Evolutionary conservation across 1,140 invertebrate species (phyloP), one percentile per base, ranked within the genome.

Genomic region (Argopecten irradians): DNA sequence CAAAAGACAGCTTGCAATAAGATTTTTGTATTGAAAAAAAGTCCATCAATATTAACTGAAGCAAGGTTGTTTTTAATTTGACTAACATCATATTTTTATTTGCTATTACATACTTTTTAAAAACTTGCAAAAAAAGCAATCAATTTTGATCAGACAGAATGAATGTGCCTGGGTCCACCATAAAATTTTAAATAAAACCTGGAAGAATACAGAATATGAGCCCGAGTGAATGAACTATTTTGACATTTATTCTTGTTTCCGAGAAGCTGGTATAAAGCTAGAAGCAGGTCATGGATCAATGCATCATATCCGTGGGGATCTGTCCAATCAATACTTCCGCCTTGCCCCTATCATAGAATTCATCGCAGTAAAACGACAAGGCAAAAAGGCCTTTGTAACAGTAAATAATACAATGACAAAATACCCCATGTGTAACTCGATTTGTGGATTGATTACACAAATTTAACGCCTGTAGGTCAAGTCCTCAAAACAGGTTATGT

Each of bases 241-340:
- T 71, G 55, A 71, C 55, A 28, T 71, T 71, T 71, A 71, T 71
- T 71, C 55, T 11, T 28, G 55, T 71, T 71, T 71, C 55, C 22
- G 8, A 71, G n/a, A 71, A 28, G n/a, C 55, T 16, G 16, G n/a
- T 71, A 71, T 71, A 71, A 71, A 28, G 22, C 5, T 11, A 22
- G 55, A 71, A 71, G 55, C 55, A 71, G 55, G 55, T 71, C 55
- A 71, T 71, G 55, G 55, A 71, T 71, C 55, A 71, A 71, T 71
- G 55, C 28, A 71, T 71, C 55, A 2, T 71, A 71, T 71, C 55
- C 55, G n/a, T 71, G 55, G 55, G 55, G 55, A 71, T 28, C n/a
- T 16, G 8, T 71, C 55, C 55, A n/a, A 71, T 71, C 55, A 28
- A 71, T 71, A 71, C 55, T 28, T 16, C 22, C 55, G 16, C n/a